Evolutionary conservation across 2,888 invertebrate species (phyloP), one percentile per base, ranked within the genome.

Genomic region (Erynnis tages): DNA sequence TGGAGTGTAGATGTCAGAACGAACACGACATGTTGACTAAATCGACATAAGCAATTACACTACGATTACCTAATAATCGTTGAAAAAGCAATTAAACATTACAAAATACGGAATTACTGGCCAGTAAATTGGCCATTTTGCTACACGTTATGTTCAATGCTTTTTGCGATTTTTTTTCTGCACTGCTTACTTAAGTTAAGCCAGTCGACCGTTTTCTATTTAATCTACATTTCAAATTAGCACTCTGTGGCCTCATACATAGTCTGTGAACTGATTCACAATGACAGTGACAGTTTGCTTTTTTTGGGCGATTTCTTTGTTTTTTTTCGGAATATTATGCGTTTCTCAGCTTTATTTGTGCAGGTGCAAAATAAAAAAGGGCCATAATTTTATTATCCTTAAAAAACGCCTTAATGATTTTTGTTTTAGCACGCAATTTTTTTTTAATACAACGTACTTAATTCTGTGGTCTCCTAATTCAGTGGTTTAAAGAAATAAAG

Each of bases 121-220:
- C 19, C 52, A 52, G 52, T 52, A 52, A 52, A 52, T 52, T 52
- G 52, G 23, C 52, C 52, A 50, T 50, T 50, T 50, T 50, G 50
- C 50, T 34, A 50, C 50, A 44, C 44, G 44, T 44, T 50, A 52
- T 52, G 52, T 52, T 37, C 44, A 11, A 21, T 35, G 10, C 8
- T 50, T 50, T 50, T 50, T 50, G 32, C 25, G 2, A 10, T 41
- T 50, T 50, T 47, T 43, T 52, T 37, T 27, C 16, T 37, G 23
- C 44, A 52, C 44, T 44, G 21, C 43, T 37, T 35, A 44, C 35
- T 52, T 44, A 43, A 52, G 50, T 50, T 44, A 13, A 38, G 38
- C 19, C 47, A 44, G 30, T 44, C 52, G n/a, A 52, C 30, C 44
- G 52, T 52, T 52, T 52, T 52, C 52, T 52, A 45, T 44, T 52